Conservation (phyloP, 1,140 invertebrate genomes). For the Drosophila obscura region DNA sequence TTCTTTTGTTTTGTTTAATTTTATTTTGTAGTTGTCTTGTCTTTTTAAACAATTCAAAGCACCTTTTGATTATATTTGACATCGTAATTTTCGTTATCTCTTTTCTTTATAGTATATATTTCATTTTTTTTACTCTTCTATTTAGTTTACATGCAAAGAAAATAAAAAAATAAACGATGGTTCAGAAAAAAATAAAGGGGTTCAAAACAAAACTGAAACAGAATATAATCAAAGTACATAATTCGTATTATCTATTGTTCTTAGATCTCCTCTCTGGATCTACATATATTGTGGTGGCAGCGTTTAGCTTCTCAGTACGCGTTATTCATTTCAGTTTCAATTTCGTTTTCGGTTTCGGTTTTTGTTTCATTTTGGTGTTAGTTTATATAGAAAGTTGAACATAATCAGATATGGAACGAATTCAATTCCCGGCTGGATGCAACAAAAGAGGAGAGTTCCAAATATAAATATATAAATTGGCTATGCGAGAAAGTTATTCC, state of each 20-base stretch:
- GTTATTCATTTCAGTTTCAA: constrained; percentile 30
- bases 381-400: constrained; percentile 20
- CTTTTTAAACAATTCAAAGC: constrained; percentile 83
- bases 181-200: constrained; percentile 12
- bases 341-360: constrained; percentile 8
- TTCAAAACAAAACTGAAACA: constrained; percentile 34
- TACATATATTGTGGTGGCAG: constrained; percentile 59
- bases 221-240: constrained; percentile 70
- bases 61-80: constrained; percentile 83
- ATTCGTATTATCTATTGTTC: constrained; percentile 26
- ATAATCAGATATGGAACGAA: constrained; percentile 14
- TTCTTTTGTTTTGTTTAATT: constrained; percentile 24
- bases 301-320: constrained; percentile 76
- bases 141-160: constrained; percentile 33
- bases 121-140: constrained; percentile 13
- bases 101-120: constrained; percentile 26
- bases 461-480: constrained; percentile 15
- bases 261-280: constrained; percentile 11
- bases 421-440: constrained; percentile 19
- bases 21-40: constrained; percentile 73
- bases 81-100: constrained; percentile 59
- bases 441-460: constrained; percentile 4
- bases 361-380: constrained; percentile 2
- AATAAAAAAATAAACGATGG: constrained; percentile 33
- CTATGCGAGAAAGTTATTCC: constrained; percentile 23